A percentile compares a stretch with the other conserved stretches of the same genome.
These are phyloP conservation scores for Artibeus jamaicensis DNA, from an alignment of 2,797 vertebrate species.

Conservation along the genomic window DNA sequence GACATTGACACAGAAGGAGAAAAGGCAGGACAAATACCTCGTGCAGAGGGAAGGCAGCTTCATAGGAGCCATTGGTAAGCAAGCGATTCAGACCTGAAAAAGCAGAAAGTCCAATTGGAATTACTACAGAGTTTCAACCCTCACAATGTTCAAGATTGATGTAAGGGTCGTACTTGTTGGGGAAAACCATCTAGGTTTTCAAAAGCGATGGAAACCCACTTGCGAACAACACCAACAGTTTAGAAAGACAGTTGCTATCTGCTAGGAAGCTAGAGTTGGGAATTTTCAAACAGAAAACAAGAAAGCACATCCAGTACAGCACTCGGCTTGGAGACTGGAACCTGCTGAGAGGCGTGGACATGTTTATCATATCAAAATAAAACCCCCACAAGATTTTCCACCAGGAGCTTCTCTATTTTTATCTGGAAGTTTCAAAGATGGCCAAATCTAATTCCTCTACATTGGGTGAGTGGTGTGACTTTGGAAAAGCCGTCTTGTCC, in stretches of 20 bases:
- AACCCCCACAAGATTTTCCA: background rate
- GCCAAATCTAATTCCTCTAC: background rate
- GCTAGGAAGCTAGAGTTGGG: background rate
- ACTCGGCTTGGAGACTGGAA: background rate
- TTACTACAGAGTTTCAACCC: background rate
- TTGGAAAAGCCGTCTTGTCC: background rate
- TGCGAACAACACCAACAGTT: background rate
- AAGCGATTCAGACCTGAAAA: constrained; percentile 92
- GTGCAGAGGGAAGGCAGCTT: constrained; percentile 95
- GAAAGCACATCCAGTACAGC: background rate
- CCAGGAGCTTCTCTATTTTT: background rate
- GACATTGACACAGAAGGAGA: background rate
- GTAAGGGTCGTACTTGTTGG: background rate
- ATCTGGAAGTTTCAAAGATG: background rate
- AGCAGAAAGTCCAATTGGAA: background rate
- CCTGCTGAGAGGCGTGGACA: background rate
- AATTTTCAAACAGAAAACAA: background rate
- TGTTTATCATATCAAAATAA: background rate
- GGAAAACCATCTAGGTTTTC: background rate
- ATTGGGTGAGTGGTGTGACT: background rate
- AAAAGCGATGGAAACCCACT: background rate
- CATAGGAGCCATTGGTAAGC: constrained; percentile 93
- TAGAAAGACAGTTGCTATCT: background rate
- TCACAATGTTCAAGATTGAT: background rate
- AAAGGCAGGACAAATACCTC: constrained; percentile 86